Percentiles rank a stretch among this genome's conserved stretches.
phyloP scores from a whole-genome alignment of 2,888 invertebrate genomes.

The Blastobasis adustella region DNA sequence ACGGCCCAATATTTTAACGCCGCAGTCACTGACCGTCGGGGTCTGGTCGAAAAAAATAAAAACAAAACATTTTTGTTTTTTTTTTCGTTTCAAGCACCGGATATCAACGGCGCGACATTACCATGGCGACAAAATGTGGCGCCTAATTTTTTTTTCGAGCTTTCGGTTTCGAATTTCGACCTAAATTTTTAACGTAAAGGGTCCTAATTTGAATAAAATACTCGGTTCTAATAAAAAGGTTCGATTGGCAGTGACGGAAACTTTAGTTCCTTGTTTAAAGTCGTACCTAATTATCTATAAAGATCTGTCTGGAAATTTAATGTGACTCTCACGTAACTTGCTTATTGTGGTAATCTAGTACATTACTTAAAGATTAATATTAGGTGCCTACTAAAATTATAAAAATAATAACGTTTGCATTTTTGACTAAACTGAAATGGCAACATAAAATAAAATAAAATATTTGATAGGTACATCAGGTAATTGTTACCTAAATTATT shows the following conservation, averaged over 20 bases:
- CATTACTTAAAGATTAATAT: too few species aligned
- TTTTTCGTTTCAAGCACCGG: slow-evolving; percentile 43
- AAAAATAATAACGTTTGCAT: too few species aligned
- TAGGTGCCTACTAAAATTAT: too few species aligned
- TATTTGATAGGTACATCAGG: too few species aligned
- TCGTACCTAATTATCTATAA: too few species aligned
- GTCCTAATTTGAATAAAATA: slow-evolving; percentile 4
- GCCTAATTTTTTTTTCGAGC: slow-evolving; percentile 43
- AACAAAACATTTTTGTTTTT: slow-evolving; percentile 20
- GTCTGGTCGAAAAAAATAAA: slow-evolving; percentile 26
- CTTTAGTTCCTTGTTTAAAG: slow-evolving; percentile 5
- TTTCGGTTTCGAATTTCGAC: slow-evolving; percentile 8
- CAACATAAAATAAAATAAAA: too few species aligned
- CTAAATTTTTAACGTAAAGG: too few species aligned
- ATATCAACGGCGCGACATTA: slow-evolving; percentile 59
- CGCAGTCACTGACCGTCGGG: slow-evolving; percentile 48
- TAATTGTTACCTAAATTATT: too few species aligned
- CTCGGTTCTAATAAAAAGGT: slow-evolving; percentile 14
- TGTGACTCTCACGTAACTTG: too few species aligned
- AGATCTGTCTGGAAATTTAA: too few species aligned
- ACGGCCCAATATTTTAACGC: slow-evolving; percentile 43
- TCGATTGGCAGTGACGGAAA: slow-evolving; percentile 23
- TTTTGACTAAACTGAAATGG: too few species aligned
- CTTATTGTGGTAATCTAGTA: too few species aligned
- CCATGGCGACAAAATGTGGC: slow-evolving; percentile 63